phyloP scores from a whole-genome alignment of 2,113 vertebrate species.

The Ciconia stormi region DNA sequence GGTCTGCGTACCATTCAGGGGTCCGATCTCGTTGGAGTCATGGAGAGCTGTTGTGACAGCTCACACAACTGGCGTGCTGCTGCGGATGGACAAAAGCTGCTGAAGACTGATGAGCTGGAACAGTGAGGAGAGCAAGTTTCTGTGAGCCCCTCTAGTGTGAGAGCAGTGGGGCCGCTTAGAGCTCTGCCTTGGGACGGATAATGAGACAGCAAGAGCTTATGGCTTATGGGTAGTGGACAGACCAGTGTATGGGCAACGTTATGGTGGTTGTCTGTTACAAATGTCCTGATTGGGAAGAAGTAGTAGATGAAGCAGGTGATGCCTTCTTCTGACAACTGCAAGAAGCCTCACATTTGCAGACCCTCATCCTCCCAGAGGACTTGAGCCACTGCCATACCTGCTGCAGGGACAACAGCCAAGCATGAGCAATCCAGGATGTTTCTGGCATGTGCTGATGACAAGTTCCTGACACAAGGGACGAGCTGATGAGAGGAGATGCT shows the following conservation, averaged over 20 bases:
- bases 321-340: not conserved
- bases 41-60: not conserved
- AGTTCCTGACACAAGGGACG: not conserved
- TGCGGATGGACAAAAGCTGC: not conserved
- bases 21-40: fast-evolving
- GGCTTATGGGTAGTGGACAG: not conserved
- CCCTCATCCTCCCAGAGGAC: fast-evolving
- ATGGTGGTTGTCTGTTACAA: not conserved
- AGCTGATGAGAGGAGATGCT: not conserved
- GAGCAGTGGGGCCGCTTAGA: not conserved
- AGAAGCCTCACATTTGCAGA: not conserved
- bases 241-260: fast-evolving
- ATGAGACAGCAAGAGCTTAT: not conserved
- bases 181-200: not conserved
- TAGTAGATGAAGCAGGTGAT: not conserved
- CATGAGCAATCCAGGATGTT: not conserved
- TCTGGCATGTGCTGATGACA: not conserved
- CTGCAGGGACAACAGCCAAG: not conserved
- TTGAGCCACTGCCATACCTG: not conserved
- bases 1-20: fast-evolving
- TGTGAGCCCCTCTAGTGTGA: not conserved
- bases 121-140: not conserved
- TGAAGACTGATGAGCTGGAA: not conserved
- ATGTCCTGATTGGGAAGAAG: not conserved
- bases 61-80: not conserved